Evolutionary conservation across 2,888 invertebrate genomes (phyloP).

Genomic region (Strigamia maritima): DNA sequence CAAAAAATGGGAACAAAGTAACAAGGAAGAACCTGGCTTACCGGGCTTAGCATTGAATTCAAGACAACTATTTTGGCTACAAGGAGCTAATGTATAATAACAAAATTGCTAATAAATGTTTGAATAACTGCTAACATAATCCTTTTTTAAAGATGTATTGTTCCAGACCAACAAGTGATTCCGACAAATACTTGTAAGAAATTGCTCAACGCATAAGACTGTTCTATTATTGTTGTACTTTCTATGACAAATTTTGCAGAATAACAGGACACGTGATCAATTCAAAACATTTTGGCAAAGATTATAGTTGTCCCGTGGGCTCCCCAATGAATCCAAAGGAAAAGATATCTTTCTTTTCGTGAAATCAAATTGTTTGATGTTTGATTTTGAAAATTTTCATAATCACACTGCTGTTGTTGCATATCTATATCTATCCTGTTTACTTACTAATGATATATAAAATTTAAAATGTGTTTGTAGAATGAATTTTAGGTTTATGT

Average conservation of each 20-base stretch:
- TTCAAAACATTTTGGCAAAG: constrained; percentile 60
- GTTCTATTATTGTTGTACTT: background rate
- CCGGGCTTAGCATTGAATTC: constrained; percentile 38
- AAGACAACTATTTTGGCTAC: constrained; percentile 41
- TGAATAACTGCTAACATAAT: background rate
- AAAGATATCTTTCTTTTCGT: constrained; percentile 58
- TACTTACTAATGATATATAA: too few relatives aligned
- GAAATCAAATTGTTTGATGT: background rate
- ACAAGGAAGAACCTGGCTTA: constrained; percentile 34
- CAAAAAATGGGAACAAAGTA: constrained; percentile 37
- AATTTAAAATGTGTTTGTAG: too few relatives aligned
- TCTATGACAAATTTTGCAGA: constrained; percentile 37
- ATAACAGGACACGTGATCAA: constrained; percentile 61
- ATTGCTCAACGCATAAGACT: background rate
- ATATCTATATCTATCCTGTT: too few relatives aligned
- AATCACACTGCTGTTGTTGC: too few relatives aligned
- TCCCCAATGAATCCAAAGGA: constrained; percentile 62
- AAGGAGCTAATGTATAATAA: constrained; percentile 38
- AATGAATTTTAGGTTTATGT: too few relatives aligned
- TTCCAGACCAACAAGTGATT: background rate
- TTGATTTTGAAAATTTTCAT: too few relatives aligned
- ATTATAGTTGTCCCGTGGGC: constrained; percentile 62
- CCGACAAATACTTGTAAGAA: background rate
- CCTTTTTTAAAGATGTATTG: background rate
- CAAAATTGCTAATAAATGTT: background rate